Base-by-base conservation (phyloP, 2,797 vertebrate genomes). In the Dendrocincla fuliginosa region DNA sequence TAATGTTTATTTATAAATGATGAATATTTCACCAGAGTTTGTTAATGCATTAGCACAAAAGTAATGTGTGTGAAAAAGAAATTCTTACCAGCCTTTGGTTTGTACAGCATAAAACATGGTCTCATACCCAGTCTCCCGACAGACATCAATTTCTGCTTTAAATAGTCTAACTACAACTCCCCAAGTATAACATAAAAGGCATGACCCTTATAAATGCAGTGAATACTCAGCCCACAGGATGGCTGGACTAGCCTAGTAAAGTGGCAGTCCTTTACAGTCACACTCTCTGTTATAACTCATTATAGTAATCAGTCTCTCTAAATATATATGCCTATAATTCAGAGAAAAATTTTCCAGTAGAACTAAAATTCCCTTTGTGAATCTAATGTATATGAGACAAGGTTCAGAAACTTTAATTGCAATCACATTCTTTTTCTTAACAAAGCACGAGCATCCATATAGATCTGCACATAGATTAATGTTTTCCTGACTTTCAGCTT, bases 71-170 rank as follows among this genome's bases (percentile, higher is more conserved):
- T 44, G 39, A 95, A 89, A 73, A 84, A 92, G 56, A 74, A 93
- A 83, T 39, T 67, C 77, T 71, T 91, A 75, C 28, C 59, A 92
- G 47, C 25, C 37, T 61, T 93, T 85, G 71, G 57, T 39, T 81
- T 85, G 9, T 65, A 55, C 57, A 78, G 16, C 56, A 81, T 91
- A 93, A 89, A 95, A 71, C 23, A 64, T 68, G 57, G 57, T 65
- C 55, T 91, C 28, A 52, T 75, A 75, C 3, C 39, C 75, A 46
- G 24, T n/a, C 35, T 87, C 65, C 84, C 65, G n/a, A 64, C 2
- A 85, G 90, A 87, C 87, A 50, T 46, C 35, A 68, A 22, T 63
- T 96, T 87, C 92, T 96, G 32, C 19, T 89, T 93, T 93, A 93
- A 89, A 83, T 41, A 67, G 82, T 39, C 57, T 50, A 59, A 61